Conservation (phyloP, 2,113 vertebrate genomes). For the Aegithalos caudatus region DNA sequence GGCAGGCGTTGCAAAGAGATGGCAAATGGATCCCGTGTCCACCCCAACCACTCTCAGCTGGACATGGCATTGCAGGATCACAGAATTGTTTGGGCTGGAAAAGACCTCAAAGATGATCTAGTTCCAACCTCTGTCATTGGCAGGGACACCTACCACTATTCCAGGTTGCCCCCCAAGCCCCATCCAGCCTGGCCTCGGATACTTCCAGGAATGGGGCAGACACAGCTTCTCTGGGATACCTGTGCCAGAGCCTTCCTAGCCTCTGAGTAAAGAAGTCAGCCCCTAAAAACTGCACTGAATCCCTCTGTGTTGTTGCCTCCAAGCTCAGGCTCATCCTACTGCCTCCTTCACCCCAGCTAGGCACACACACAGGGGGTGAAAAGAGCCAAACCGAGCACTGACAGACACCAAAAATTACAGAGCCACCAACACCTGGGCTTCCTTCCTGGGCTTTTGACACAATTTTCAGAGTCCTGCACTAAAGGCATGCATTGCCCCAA, state of each 20-base stretch:
- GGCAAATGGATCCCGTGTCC: accelerated
- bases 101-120: not conserved
- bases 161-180: not conserved
- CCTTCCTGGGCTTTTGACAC: accelerated
- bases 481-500: not conserved
- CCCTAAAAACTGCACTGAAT: not conserved
- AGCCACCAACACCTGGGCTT: not conserved
- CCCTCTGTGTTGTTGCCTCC: not conserved
- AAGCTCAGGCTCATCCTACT: not conserved
- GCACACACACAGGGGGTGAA: not conserved
- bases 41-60: not conserved
- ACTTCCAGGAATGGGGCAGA: not conserved
- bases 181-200: accelerated
- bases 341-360: not conserved
- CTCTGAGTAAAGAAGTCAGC: not conserved
- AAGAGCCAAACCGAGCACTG: accelerated
- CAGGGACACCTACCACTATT: not conserved
- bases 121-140: not conserved
- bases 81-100: not conserved
- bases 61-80: not conserved
- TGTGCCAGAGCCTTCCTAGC: not conserved
- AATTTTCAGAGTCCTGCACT: not conserved
- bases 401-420: not conserved
- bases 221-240: not conserved
- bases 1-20: not conserved